phyloP scores from a whole-genome alignment of 2,888 invertebrate genomes.

The Perizoma affinitatum region DNA sequence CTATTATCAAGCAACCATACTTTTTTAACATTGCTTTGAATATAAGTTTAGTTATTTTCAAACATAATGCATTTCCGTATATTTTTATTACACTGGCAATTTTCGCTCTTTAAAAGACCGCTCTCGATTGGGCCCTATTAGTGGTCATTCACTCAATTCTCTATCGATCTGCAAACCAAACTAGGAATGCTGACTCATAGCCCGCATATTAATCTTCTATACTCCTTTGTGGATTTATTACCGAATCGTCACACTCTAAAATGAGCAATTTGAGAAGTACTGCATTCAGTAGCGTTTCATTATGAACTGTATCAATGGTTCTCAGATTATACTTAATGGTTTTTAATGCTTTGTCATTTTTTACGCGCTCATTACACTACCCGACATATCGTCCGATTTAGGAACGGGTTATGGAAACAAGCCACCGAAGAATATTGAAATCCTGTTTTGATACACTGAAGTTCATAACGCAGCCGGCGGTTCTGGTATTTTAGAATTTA shows the following conservation, averaged over 20 bases:
- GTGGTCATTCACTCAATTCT: conserved; percentile 25
- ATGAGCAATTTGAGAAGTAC: conserved; percentile 54
- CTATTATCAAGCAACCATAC: too few relatives aligned
- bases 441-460: too few relatives aligned
- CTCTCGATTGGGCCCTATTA: conserved; percentile 12
- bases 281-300: conserved; percentile 49
- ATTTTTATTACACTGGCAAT: too few relatives aligned
- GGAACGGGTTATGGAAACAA: too few relatives aligned
- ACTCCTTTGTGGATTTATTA: conserved; percentile 60
- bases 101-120: too few relatives aligned
- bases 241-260: conserved; percentile 64
- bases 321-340: conserved; percentile 52
- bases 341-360: conserved; percentile 54
- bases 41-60: too few relatives aligned
- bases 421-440: too few relatives aligned
- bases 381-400: too few relatives aligned
- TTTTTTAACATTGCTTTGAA: too few relatives aligned
- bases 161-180: conserved; percentile 52
- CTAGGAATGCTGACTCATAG: conserved; percentile 62
- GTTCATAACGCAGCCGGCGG: too few relatives aligned
- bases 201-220: conserved; percentile 62
- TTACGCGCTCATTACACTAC: not conserved
- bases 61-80: too few relatives aligned
- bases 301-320: conserved; percentile 53
- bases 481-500: too few relatives aligned